Conservation (phyloP, 2,888 invertebrate genomes). For the Archaeoteleia sp. region DNA sequence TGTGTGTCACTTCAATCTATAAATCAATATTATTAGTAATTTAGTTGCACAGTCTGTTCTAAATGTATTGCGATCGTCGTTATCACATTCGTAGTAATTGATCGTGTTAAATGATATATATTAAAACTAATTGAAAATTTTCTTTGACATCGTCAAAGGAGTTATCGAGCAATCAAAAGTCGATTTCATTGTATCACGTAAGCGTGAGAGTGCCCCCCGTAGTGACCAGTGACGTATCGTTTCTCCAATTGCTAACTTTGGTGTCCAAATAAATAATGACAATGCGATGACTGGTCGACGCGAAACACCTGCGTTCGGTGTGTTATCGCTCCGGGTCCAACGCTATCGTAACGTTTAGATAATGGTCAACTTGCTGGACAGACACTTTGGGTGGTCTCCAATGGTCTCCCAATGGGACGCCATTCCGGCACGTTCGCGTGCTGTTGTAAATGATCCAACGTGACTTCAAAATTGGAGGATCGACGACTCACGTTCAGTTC, state of each 20-base stretch:
- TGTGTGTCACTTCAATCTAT: no score
- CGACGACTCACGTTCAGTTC: slow-evolving; percentile 31
- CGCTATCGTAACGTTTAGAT: slow-evolving; percentile 59
- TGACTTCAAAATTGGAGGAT: slow-evolving; percentile 42
- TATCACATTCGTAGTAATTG: slow-evolving; percentile 19
- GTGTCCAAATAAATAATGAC: slow-evolving; percentile 70
- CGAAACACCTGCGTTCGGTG: slow-evolving; percentile 72
- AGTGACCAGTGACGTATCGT: slow-evolving; percentile 44
- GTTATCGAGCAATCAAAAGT: slow-evolving; percentile 14
- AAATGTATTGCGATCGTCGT: no score
- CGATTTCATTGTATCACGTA: slow-evolving; percentile 8
- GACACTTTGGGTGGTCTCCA: slow-evolving; percentile 68
- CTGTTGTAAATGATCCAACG: slow-evolving; percentile 50
- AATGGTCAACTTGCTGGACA: slow-evolving; percentile 53
- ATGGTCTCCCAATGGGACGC: slow-evolving; percentile 62
- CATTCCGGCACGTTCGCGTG: slow-evolving; percentile 52
- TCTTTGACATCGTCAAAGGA: slow-evolving; percentile 20
- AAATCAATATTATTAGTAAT: slow-evolving; percentile 17
- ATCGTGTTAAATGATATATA: slow-evolving; percentile 18
- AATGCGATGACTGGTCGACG: slow-evolving; percentile 68
- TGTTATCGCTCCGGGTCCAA: slow-evolving; percentile 69
- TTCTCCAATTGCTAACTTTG: slow-evolving; percentile 34
- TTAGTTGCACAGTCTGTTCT: slow-evolving; percentile 7
- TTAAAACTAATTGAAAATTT: slow-evolving; percentile 14
- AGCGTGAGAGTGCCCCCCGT: slow-evolving; percentile 27